phyloP scores from a whole-genome alignment of 2,888 invertebrate genomes.

The Drosophila meridionalis region DNA sequence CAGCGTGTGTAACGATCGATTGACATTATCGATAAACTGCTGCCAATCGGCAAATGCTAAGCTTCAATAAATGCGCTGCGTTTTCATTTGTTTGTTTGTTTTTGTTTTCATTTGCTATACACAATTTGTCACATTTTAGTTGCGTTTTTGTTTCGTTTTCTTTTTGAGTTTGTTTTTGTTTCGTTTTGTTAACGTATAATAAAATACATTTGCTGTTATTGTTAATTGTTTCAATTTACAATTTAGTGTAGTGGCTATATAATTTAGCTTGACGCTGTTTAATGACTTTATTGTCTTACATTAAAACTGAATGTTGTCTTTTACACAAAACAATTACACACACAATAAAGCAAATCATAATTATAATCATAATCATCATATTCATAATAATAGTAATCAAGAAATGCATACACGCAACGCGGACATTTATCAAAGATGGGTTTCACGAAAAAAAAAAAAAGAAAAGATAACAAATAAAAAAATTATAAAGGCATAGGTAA shows the following conservation, averaged over 20 bases:
- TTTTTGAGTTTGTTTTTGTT: conserved; percentile 24
- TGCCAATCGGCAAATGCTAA: conserved; percentile 44
- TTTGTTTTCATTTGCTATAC: conserved; percentile 35
- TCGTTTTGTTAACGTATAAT: conserved; percentile 5
- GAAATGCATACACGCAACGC: conserved; percentile 41
- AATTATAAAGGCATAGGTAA: conserved; percentile 23
- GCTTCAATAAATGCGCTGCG: conserved; percentile 57
- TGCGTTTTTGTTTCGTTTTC: conserved; percentile 22
- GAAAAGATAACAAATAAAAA: conserved; percentile 25
- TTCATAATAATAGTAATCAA: conserved; percentile 34
- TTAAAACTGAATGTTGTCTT: conserved; percentile 61
- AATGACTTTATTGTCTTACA: conserved; percentile 67
- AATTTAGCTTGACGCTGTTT: conserved; percentile 38
- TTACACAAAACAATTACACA: conserved; percentile 52
- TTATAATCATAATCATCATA: conserved; percentile 47
- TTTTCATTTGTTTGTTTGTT: not conserved
- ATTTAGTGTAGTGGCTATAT: conserved; percentile 37
- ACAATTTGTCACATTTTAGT: conserved; percentile 53
- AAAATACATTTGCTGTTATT: conserved; percentile 35
- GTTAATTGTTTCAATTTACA: conserved; percentile 55
- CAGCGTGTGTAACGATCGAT: conserved; percentile 25
- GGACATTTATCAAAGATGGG: conserved; percentile 19
- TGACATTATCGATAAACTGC: conserved; percentile 27
- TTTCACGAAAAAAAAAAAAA: conserved; percentile 29
- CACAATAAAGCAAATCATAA: conserved; percentile 40